Base-by-base conservation (phyloP, 1,140 invertebrate species). In the Drosophila nasuta region DNA sequence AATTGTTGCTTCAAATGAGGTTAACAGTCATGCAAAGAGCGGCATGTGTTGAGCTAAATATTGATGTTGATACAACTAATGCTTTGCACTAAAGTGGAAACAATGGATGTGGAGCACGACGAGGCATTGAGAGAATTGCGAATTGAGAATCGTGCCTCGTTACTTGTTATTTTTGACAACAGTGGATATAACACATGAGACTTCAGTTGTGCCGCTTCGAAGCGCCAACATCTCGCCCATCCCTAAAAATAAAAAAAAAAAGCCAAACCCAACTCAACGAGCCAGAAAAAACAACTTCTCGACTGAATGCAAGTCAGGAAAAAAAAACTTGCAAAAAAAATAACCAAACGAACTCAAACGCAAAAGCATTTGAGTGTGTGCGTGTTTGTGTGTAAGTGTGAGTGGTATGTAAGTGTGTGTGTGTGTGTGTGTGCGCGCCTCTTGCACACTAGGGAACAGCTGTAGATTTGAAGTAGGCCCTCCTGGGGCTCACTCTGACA, bases 161-260 rank as follows among this genome's bases (percentile, higher is more conserved):
- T 20, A 66, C 73, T 74, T 77, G 73, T 80, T 88, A 77, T 88
- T 89, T 83, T 82, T 87, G 83, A 88, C 83, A 88, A 86, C 58
- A 75, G 70, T 54, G 65, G 68, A 65, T 58, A 65, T 58, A 59
- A 59, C 79, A 81, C 77, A 79, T 68, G 79, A 79, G 81, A 85
- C 81, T 68, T 57, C 46, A 51, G 49, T 17, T 43, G 35, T 38
- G 48, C 20, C 30, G 33, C 30, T 8, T 8, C 35, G 11, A 43
- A 59, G 15, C 25, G 20, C n/a, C 35, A 30, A 8, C 7, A 15
- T 33, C 6, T 15, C 11, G 33, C 33, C 7, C n/a, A 54, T 20
- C 13, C 54, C 8, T 41, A 45, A 41, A 25, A 43, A 46, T 49
- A 57, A 45, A 52, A 45, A 41, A 41, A 41, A 43, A 46, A 57